Conservation (phyloP, 2,888 invertebrate genomes). For the Drosophila fungiperda region DNA sequence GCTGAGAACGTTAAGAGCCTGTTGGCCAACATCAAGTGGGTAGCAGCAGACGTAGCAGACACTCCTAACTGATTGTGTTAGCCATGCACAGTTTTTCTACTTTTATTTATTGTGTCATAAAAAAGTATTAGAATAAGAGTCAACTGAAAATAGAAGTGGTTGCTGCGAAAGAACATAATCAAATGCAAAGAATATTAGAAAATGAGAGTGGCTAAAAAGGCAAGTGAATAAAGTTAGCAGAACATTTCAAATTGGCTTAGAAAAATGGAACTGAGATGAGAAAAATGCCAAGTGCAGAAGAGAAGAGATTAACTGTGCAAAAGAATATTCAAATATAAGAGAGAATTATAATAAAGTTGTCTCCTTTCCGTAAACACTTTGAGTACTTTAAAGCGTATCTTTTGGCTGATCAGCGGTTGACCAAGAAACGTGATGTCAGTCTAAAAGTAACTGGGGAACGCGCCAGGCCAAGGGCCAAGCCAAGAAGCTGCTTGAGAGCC, state of each 20-base stretch:
- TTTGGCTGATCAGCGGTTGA: slow-evolving; percentile 5
- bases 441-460: slow-evolving; percentile 53
- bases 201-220: not conserved
- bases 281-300: not conserved
- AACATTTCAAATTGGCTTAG: not conserved
- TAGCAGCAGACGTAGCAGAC: slow-evolving; percentile 17
- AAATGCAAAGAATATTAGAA: not conserved
- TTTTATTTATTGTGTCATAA: slow-evolving; percentile 24
- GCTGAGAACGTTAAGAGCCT: slow-evolving; percentile 22
- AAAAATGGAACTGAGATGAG: not conserved
- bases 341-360: not conserved
- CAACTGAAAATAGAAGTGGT: slow-evolving; percentile 24
- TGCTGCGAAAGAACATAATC: not conserved
- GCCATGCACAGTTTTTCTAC: slow-evolving; percentile 13
- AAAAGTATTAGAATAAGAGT: slow-evolving; percentile 24
- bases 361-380: not conserved
- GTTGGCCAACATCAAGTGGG: slow-evolving; percentile 19
- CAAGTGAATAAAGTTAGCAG: not conserved
- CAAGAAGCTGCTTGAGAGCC: slow-evolving; percentile 23
- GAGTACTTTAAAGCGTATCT: slow-evolving; percentile 11
- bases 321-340: not conserved
- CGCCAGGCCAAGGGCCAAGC: slow-evolving; percentile 63
- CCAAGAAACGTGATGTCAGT: slow-evolving; percentile 76
- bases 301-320: not conserved
- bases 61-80: slow-evolving; percentile 32